These are phyloP conservation scores for Corynorhinus townsendii DNA, from an alignment of 2,113 vertebrate genomes.

Conservation along the genomic window DNA sequence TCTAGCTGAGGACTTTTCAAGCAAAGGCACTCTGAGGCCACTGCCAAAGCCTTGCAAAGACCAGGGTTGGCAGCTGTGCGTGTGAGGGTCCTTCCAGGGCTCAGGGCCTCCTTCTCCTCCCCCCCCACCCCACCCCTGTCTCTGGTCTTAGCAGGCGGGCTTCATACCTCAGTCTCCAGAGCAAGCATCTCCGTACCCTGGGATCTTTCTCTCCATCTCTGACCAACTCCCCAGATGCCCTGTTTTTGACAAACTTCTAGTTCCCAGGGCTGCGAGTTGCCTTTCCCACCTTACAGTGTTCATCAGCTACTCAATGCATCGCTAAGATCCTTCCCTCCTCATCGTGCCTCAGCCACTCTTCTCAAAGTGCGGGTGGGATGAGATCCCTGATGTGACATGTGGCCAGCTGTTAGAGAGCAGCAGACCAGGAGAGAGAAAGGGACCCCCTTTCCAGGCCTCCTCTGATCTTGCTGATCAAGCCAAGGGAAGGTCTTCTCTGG, in stretches of 20 bases:
- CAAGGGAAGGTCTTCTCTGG: neutral
- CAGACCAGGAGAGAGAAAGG: neutral
- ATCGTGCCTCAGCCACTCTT: neutral
- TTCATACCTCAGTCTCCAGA: neutral
- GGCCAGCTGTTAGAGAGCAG: accelerated
- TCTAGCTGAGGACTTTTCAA: neutral
- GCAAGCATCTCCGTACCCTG: neutral
- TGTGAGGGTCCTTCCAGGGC: neutral
- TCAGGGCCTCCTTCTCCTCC: neutral
- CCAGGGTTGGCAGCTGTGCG: neutral
- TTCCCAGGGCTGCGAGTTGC: neutral
- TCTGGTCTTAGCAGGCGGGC: neutral
- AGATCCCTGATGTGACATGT: neutral
- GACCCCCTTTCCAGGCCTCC: neutral
- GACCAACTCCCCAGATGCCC: neutral
- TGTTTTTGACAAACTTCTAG: neutral
- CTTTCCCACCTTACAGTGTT: neutral
- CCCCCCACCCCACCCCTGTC: neutral
- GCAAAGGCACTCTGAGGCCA: neutral
- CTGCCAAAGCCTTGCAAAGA: neutral
- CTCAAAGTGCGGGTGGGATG: neutral
- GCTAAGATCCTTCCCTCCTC: neutral
- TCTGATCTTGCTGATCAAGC: neutral
- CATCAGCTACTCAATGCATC: neutral
- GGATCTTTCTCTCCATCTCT: neutral